phyloP scores from a whole-genome alignment of 2,888 invertebrate species.

The Patella depressa region DNA sequence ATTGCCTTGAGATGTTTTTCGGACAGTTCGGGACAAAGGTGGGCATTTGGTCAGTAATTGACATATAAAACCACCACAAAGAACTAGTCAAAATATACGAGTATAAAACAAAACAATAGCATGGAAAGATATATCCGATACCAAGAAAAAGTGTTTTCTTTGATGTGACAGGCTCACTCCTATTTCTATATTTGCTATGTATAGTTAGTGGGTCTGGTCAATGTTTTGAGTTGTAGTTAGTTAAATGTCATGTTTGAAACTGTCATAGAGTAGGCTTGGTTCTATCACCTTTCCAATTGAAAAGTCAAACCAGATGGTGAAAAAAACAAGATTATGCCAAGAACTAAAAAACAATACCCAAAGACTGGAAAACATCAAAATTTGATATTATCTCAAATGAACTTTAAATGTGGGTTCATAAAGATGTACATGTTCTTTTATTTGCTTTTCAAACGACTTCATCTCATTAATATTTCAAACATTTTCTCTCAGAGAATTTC shows the following conservation, averaged over 20 bases:
- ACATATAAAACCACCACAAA: background rate
- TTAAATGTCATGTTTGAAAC: background rate
- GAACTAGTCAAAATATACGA: too few species aligned
- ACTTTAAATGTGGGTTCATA: too few species aligned
- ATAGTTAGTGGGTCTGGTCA: background rate
- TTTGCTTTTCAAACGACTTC: too few species aligned
- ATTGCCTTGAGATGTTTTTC: background rate
- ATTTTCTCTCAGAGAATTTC: too few species aligned
- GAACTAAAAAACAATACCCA: too few species aligned
- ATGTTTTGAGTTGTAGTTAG: background rate
- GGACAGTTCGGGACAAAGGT: background rate
- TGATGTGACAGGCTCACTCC: background rate
- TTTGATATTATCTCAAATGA: too few species aligned
- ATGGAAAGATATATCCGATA: slow-evolving; percentile 1
- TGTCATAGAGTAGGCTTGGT: background rate
- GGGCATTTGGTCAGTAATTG: slow-evolving; percentile 9
- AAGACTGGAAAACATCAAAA: too few species aligned
- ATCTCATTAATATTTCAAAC: too few species aligned
- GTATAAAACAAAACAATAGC: background rate
- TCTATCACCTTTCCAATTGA: too few species aligned
- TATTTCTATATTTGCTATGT: background rate
- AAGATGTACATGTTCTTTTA: too few species aligned
- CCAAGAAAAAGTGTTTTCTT: slow-evolving; percentile 1
- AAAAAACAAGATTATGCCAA: too few species aligned
- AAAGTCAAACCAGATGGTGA: too few species aligned